These are phyloP conservation scores for Hanleya hanleyi DNA, from an alignment of 2,888 invertebrate species.

Conservation along the genomic window DNA sequence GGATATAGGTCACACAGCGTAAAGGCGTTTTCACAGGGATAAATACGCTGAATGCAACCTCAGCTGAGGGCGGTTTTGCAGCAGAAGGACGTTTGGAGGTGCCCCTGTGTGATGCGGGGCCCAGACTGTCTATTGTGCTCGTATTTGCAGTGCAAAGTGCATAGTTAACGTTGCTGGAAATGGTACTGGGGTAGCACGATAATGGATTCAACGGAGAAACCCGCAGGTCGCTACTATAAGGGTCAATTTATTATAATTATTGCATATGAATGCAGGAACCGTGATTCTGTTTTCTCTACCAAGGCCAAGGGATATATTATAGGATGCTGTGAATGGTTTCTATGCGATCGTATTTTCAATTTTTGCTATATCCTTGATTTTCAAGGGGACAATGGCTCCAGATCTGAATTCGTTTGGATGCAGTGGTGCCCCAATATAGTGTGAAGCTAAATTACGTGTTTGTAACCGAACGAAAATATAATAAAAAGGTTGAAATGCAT, in stretches of 20 bases:
- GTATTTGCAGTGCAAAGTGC: too few relatives aligned
- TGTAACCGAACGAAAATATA: background rate
- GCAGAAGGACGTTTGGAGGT: background rate
- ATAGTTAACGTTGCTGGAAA: too few relatives aligned
- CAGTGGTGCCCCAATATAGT: too few relatives aligned
- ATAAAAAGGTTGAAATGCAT: background rate
- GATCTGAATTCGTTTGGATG: too few relatives aligned
- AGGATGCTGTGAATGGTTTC: background rate
- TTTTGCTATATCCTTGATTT: too few relatives aligned
- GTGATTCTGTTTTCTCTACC: background rate
- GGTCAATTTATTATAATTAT: conserved; percentile 9
- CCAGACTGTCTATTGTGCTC: background rate
- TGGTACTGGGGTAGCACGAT: too few relatives aligned
- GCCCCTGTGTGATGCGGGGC: background rate
- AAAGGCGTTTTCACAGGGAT: conserved; percentile 1
- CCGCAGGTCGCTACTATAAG: conserved; percentile 5
- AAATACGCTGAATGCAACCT: background rate
- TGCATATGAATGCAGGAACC: conserved; percentile 1
- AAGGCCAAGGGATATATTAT: background rate
- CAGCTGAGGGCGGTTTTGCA: background rate
- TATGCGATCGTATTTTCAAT: background rate
- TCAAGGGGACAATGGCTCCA: too few relatives aligned
- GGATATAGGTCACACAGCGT: conserved; percentile 7
- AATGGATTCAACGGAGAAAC: background rate
- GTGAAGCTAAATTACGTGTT: background rate